A percentile compares a stretch with the other conserved stretches of the same genome.
Evolutionary conservation across 2,888 invertebrate genomes (phyloP).

Genomic region (Steinernema carpocapsae): DNA sequence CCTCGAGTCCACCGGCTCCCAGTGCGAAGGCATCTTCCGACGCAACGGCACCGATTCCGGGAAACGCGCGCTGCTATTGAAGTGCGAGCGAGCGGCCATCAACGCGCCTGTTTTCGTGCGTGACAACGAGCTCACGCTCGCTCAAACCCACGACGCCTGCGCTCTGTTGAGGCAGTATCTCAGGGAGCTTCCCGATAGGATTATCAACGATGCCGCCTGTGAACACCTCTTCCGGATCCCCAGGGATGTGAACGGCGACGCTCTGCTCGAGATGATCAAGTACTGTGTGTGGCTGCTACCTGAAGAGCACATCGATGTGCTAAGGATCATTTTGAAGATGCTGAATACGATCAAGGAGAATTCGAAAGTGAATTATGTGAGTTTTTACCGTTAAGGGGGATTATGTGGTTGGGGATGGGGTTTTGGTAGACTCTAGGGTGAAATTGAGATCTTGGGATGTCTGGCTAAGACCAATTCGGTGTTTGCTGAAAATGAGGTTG

Average conservation of each 20-base stretch:
- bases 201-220: conserved; percentile 3
- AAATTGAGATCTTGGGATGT: no score
- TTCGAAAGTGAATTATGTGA: not conserved
- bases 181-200: conserved; percentile 5
- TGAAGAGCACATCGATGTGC: not conserved
- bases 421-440: not conserved
- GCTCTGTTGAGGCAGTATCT: conserved; percentile 8
- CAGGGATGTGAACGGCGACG: not conserved
- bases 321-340: conserved; percentile 15
- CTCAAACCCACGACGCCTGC: conserved; percentile 12
- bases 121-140: conserved; percentile 2
- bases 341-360: not conserved
- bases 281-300: conserved; percentile 11
- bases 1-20: not conserved
- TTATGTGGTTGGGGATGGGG: not conserved
- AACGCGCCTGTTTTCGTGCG: conserved; percentile 9
- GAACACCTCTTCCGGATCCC: conserved; percentile 11
- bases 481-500: no score
- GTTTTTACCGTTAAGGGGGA: no score
- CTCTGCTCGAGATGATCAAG: conserved; percentile 3
- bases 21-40: conserved; percentile 17
- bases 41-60: conserved; percentile 8
- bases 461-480: no score
- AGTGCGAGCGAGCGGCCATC: conserved; percentile 16
- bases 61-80: not conserved